These are phyloP conservation scores for Luperina nickerlii DNA, from an alignment of 2,888 invertebrate species.

Conservation along the genomic window DNA sequence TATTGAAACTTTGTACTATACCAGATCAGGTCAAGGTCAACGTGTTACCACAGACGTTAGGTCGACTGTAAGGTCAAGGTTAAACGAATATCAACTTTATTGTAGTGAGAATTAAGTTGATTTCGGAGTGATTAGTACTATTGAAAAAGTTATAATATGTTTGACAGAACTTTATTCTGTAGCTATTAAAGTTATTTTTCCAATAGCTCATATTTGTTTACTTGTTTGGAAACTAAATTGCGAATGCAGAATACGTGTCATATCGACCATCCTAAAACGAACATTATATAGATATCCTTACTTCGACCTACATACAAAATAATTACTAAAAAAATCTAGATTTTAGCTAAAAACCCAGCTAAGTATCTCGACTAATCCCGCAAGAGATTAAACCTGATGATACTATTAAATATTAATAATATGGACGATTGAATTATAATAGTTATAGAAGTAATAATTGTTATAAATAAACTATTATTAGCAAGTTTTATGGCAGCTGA, in stretches of 20 bases:
- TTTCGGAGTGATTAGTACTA: no score
- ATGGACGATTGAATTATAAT: conserved; percentile 36
- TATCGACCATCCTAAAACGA: not conserved
- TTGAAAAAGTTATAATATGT: no score
- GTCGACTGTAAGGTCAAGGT: not conserved
- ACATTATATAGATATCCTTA: not conserved
- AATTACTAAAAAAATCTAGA: not conserved
- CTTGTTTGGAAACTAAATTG: no score
- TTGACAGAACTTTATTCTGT: no score
- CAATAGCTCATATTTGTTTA: no score
- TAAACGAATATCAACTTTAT: no score
- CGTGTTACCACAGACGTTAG: not conserved
- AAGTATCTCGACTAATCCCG: conserved; percentile 57
- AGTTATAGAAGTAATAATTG: conserved; percentile 28
- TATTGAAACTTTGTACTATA: not conserved
- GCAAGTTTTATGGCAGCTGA: conserved; percentile 47
- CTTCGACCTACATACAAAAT: not conserved
- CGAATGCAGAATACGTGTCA: not conserved
- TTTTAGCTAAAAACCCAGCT: not conserved
- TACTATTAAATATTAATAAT: conserved; percentile 24
- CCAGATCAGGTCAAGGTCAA: not conserved
- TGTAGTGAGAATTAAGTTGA: no score
- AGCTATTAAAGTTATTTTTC: no score
- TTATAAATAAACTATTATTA: conserved; percentile 26
- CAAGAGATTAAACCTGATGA: conserved; percentile 52